Conservation (phyloP, 2,888 invertebrate genomes). For the Clanis bilineata region DNA sequence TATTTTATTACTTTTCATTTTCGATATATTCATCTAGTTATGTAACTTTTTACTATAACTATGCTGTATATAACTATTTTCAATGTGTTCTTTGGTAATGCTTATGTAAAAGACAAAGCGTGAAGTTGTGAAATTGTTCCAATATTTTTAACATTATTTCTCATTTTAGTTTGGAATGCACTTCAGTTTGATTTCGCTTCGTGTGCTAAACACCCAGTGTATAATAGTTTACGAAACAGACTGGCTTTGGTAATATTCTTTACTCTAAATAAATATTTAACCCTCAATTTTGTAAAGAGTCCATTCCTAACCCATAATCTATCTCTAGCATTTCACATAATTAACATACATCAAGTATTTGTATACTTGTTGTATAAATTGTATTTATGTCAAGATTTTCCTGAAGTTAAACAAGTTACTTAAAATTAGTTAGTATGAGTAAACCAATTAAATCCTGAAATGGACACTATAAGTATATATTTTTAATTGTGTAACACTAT, state of each 20-base stretch:
- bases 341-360: too few relatives aligned
- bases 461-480: too few relatives aligned
- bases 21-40: background rate
- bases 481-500: too few relatives aligned
- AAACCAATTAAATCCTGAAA: too few relatives aligned
- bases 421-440: too few relatives aligned
- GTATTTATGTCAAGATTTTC: too few relatives aligned
- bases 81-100: background rate
- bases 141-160: too few relatives aligned
- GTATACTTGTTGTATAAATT: too few relatives aligned
- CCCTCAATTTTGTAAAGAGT: background rate
- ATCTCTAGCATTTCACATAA: background rate
- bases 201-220: constrained; percentile 10
- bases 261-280: background rate
- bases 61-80: background rate
- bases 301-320: too few relatives aligned
- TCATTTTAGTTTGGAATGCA: background rate
- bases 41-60: background rate
- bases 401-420: too few relatives aligned
- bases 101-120: too few relatives aligned
- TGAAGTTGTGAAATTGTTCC: too few relatives aligned
- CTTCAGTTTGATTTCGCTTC: background rate
- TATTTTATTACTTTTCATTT: background rate
- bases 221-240: constrained; percentile 34
- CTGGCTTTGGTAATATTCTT: constrained; percentile 38